phyloP scores from a whole-genome alignment of 2,888 invertebrate genomes.

The Abrostola triplasia region DNA sequence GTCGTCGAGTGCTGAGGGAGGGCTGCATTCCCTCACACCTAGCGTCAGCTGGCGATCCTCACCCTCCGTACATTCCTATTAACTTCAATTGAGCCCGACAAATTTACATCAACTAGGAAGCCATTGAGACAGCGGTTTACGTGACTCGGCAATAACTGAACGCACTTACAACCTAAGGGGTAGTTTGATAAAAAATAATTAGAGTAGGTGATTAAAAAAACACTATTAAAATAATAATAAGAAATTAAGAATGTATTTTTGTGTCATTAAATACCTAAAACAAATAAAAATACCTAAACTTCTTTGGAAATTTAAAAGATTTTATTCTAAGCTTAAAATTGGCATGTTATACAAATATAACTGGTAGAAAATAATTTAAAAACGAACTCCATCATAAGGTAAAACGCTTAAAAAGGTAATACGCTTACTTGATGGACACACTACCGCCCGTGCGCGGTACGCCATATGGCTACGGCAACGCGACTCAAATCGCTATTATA shows the following conservation, averaged over 20 bases:
- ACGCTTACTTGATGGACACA: constrained; percentile 64
- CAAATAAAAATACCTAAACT: no score
- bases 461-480: constrained; percentile 83
- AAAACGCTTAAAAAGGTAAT: constrained; percentile 18
- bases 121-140: constrained; percentile 60
- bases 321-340: not conserved
- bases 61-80: constrained; percentile 85
- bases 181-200: not conserved
- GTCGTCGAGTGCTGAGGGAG: constrained; percentile 75
- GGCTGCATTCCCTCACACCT: constrained; percentile 87
- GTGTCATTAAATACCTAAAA: no score
- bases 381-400: not conserved
- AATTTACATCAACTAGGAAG: constrained; percentile 83
- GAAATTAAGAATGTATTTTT: no score
- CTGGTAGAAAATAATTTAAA: not conserved
- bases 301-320: not conserved
- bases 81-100: constrained; percentile 88
- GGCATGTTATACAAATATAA: not conserved
- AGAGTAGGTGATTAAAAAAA: no score
- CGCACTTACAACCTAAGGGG: not conserved
- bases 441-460: constrained; percentile 74
- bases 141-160: not conserved
- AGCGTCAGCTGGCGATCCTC: constrained; percentile 85
- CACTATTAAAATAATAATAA: no score
- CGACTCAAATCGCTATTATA: constrained; percentile 88